These are phyloP conservation scores for Corythornis madagascariensis DNA, from an alignment of 2,113 vertebrate species.

Conservation along the genomic window DNA sequence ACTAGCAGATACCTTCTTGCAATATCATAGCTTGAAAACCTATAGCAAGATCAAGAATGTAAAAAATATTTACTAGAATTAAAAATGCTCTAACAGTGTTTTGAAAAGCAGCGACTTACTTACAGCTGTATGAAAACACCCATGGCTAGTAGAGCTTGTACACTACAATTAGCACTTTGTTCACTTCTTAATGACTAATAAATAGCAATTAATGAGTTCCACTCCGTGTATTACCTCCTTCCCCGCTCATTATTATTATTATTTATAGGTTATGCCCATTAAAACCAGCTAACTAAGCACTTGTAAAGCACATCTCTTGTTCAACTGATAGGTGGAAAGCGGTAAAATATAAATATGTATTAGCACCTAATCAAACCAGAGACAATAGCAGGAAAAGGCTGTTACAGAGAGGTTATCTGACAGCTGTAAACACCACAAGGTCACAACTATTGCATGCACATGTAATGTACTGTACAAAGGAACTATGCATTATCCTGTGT, in stretches of 20 bases:
- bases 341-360: background rate
- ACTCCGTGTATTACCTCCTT: background rate
- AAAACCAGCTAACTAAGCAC: background rate
- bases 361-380: background rate
- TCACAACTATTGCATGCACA: accelerated
- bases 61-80: background rate
- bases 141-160: constrained; percentile 15
- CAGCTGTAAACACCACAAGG: background rate
- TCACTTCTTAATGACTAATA: constrained; percentile 30
- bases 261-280: background rate
- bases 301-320: background rate
- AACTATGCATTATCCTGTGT: background rate
- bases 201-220: constrained; percentile 49
- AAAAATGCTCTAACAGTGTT: background rate
- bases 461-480: background rate
- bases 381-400: background rate
- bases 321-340: background rate
- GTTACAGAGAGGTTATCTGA: background rate
- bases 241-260: constrained; percentile 15
- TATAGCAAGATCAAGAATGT: background rate
- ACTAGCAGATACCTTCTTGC: background rate
- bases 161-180: constrained; percentile 3
- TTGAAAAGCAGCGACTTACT: background rate
- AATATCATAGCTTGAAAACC: background rate
- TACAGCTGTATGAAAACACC: background rate